phyloP scores from a whole-genome alignment of 2,113 vertebrate species.

The Bufo gargarizans region DNA sequence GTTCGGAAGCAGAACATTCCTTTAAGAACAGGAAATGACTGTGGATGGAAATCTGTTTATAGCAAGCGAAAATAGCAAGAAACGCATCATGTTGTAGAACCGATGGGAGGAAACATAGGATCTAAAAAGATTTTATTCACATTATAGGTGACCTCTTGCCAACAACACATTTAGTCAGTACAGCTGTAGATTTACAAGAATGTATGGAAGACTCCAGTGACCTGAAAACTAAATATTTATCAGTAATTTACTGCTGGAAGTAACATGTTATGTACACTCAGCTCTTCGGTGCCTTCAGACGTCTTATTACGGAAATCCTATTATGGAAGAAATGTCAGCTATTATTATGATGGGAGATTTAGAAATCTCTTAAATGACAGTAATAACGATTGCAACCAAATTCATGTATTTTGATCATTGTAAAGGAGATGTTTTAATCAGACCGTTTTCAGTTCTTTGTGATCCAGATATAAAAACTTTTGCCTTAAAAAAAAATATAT shows the following conservation, averaged over 20 bases:
- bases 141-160: neutral
- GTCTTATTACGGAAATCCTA: conserved; percentile 6
- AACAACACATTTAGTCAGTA: neutral
- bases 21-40: neutral
- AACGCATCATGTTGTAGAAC: neutral
- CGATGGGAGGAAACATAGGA: neutral
- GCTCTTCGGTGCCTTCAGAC: neutral
- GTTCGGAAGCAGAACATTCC: neutral
- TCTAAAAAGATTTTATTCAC: conserved; percentile 1
- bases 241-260: conserved; percentile 2
- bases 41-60: no score
- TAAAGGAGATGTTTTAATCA: neutral
- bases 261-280: neutral
- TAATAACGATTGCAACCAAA: neutral
- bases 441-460: neutral
- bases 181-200: conserved; percentile 34
- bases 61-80: no score
- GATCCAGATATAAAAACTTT: neutral
- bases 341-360: neutral
- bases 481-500: no score
- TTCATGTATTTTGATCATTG: neutral
- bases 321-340: neutral
- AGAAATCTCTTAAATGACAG: neutral
- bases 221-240: conserved; percentile 33
- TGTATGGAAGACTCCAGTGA: neutral